phyloP scores from a whole-genome alignment of 92 coral and sea anemone genomes.

The Diadumene lineata region DNA sequence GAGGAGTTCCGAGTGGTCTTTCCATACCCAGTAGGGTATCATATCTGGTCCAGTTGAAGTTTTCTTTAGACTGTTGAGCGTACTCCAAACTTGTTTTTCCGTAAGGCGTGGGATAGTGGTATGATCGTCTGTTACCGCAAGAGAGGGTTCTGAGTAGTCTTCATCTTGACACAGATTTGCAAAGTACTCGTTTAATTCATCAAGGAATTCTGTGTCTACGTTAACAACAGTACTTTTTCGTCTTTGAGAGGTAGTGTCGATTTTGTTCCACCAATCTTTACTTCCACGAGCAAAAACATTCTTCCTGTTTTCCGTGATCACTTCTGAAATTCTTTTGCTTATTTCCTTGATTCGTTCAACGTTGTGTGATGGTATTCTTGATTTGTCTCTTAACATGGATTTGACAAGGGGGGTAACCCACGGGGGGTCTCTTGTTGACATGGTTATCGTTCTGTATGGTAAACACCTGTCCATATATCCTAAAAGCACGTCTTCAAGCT shows the following conservation, averaged over 20 bases:
- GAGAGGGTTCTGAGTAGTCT: slow-evolving; percentile 23
- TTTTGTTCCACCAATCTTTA: slow-evolving; percentile 51
- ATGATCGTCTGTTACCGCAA: slow-evolving; percentile 15
- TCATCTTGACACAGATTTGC: slow-evolving; percentile 36
- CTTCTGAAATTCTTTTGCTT: slow-evolving; percentile 38
- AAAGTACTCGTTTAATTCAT: slow-evolving; percentile 43
- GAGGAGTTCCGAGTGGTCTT: slow-evolving; percentile 42
- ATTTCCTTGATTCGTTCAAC: slow-evolving; percentile 27
- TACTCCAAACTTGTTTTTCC: slow-evolving; percentile 33
- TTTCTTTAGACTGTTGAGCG: slow-evolving; percentile 25
- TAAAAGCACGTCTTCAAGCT: slow-evolving; percentile 22
- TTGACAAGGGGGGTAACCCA: slow-evolving; percentile 56
- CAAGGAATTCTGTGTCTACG: slow-evolving; percentile 17
- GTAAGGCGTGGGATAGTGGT: slow-evolving; percentile 27
- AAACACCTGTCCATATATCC: slow-evolving; percentile 37
- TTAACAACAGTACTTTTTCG: slow-evolving; percentile 20
- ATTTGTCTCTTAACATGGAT: slow-evolving; percentile 41
- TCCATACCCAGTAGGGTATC: slow-evolving; percentile 40
- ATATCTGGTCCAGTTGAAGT: slow-evolving; percentile 50
- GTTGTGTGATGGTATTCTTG: slow-evolving; percentile 38
- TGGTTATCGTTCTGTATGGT: slow-evolving; percentile 42
- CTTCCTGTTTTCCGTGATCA: slow-evolving; percentile 49
- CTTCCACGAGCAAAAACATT: slow-evolving; percentile 30
- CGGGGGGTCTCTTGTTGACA: slow-evolving; percentile 52
- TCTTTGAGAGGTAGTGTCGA: slow-evolving; percentile 50